These are phyloP conservation scores for Archilochus colubris DNA, from an alignment of 2,113 vertebrate genomes.

Conservation along the genomic window DNA sequence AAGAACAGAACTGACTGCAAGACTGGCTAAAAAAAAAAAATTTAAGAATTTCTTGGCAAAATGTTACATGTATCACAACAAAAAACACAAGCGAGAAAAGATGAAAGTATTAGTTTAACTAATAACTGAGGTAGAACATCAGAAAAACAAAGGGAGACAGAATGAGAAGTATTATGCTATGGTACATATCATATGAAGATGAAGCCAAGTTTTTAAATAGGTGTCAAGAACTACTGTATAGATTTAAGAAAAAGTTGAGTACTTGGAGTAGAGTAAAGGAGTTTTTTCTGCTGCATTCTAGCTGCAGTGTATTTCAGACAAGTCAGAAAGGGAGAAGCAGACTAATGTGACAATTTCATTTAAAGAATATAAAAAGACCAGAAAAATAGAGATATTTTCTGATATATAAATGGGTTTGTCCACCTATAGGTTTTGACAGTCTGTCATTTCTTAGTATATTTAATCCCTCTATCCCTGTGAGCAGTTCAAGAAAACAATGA, in stretches of 20 bases:
- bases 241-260: not conserved
- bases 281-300: not conserved
- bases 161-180: not conserved
- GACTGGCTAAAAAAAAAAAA: not conserved
- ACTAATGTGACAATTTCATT: not conserved
- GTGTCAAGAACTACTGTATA: not conserved
- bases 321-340: not conserved
- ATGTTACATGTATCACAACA: not conserved
- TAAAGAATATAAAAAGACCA: not conserved
- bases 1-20: not conserved
- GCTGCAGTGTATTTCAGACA: not conserved
- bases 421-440: not conserved
- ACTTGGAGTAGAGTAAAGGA: not conserved
- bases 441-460: not conserved
- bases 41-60: not conserved
- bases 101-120: not conserved
- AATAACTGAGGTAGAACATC: not conserved
- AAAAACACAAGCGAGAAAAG: not conserved
- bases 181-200: not conserved
- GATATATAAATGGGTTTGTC: not conserved
- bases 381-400: not conserved
- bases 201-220: not conserved
- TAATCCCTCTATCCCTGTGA: not conserved
- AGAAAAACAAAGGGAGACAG: not conserved
- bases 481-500: not conserved